Conservation (phyloP, 2,113 vertebrate genomes). For the Petrocephalus microphthalmus region DNA sequence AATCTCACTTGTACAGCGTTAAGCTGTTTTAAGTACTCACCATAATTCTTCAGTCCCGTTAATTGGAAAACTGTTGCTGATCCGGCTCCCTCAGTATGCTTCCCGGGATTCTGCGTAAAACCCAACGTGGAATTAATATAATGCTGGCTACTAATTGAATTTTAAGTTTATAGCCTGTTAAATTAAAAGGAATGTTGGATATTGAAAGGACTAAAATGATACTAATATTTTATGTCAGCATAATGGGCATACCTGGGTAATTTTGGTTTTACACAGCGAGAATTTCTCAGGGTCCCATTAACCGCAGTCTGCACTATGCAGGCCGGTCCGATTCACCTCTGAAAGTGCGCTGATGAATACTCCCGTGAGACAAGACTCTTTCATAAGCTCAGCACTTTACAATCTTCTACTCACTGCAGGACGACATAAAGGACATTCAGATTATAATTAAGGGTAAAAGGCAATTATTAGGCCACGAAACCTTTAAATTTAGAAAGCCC, state of each 20-base stretch:
- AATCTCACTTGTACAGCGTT: background rate
- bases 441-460: background rate
- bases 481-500: background rate
- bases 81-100: background rate
- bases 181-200: background rate
- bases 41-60: background rate
- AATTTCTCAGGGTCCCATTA: background rate
- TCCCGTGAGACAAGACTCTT: background rate
- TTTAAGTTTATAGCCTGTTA: slow-evolving; percentile 3
- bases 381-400: background rate
- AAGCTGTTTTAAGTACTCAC: background rate
- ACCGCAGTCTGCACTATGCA: background rate
- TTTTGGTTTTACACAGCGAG: background rate
- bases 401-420: background rate
- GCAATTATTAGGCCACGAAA: background rate
- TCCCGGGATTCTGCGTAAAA: background rate
- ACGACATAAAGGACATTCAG: background rate
- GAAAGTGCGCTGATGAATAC: background rate
- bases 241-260: background rate
- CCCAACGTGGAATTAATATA: background rate
- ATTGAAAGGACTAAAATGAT: background rate
- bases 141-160: background rate
- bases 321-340: background rate
- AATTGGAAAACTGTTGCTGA: background rate
- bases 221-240: background rate